Base-by-base conservation (phyloP, 2,888 invertebrate species). In the Myopa testacea region DNA sequence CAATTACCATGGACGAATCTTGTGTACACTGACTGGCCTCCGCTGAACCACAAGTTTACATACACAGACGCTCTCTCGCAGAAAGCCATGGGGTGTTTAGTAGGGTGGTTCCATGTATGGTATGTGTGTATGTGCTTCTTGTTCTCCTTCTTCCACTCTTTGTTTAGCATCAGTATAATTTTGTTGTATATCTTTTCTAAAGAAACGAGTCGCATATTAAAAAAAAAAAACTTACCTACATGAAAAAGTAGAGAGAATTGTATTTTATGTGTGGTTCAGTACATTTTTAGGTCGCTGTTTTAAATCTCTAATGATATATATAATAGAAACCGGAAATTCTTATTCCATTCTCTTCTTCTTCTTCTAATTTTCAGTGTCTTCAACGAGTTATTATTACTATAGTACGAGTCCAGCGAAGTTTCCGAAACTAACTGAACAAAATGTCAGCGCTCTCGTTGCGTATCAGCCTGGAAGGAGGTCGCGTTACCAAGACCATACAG, bases 401-500 rank as follows among this genome's bases (percentile, higher is more conserved):
- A 45, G 45, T 8, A 45, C 45, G 45, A 45, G 45, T 45, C 38
- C 26, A 37, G 45, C 75, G n/a, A 55, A 60, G 60, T 50, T 62
- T 68, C 75, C 45, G 50, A 40, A 73, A 76, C 14, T 34, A 76
- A 75, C 63, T 68, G 38, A 78, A 71, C 65, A 82, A 82, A 81
- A 90, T 90, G 90, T 89, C 90, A 83, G 88, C 88, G 84, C 90
- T 97, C 82, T 96, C 96, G 80, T 92, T 97, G 83, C 94, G 95
- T 90, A 95, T 97, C 90, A 94, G 95, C 85, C 93, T 96, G 88
- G 95, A 96, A 87, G 94, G 94, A 86, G 94, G 94, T 84, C 94
- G 95, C 89, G 96, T 97, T 86, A 96, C 96, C 88, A 99, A 99
- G 92, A 98, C 97, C 84, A 98, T 99, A 92, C 98, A 98, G 91